These are phyloP conservation scores for Dicrurus megarhynchus DNA, from an alignment of 2,113 vertebrate genomes.

Conservation along the genomic window DNA sequence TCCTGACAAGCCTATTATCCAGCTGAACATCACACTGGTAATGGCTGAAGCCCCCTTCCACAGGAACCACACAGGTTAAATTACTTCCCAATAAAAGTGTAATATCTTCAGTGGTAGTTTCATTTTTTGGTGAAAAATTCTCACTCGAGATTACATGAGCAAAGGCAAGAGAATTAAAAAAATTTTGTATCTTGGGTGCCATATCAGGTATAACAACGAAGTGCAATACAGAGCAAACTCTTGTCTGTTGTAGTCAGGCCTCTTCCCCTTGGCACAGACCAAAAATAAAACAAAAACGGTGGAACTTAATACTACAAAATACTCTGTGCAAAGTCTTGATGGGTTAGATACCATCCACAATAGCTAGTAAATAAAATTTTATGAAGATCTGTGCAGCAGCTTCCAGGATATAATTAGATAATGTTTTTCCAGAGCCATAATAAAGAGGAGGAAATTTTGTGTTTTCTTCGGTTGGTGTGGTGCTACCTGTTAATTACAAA, in stretches of 20 bases:
- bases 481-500: neutral
- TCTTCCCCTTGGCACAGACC: neutral
- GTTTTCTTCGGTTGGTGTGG: neutral
- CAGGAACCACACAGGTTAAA: neutral
- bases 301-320: neutral
- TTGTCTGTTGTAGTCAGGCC: neutral
- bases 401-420: neutral
- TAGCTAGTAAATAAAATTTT: neutral
- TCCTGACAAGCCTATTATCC: neutral
- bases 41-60: neutral
- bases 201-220: neutral
- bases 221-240: neutral
- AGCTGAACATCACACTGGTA: neutral
- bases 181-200: too few relatives aligned
- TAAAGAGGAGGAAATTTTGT: neutral
- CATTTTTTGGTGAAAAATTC: neutral
- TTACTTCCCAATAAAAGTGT: neutral
- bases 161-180: neutral
- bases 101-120: neutral
- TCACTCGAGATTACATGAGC: neutral
- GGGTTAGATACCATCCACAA: neutral
- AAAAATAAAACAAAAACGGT: neutral
- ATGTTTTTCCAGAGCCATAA: neutral
- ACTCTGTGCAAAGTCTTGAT: neutral
- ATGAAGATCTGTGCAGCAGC: neutral